Conservation (phyloP, 1,140 invertebrate species). For the Wiebesia pumilae region DNA sequence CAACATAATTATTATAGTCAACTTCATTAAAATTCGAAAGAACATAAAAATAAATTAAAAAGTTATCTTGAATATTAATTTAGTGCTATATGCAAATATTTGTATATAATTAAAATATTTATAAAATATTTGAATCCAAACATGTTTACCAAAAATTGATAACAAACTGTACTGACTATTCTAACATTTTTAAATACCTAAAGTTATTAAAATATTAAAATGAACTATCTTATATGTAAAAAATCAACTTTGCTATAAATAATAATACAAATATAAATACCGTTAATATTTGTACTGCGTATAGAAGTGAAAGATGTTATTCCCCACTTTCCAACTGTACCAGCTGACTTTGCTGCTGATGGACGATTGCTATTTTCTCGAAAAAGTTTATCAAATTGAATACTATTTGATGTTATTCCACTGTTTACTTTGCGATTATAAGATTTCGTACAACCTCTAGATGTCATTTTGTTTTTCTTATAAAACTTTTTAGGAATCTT, state of each 20-base stretch:
- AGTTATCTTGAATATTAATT: too few relatives aligned
- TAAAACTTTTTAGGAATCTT: constrained; percentile 4
- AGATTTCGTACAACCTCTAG: constrained; percentile 78
- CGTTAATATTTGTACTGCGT: constrained; percentile 83
- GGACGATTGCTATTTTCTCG: constrained; percentile 92
- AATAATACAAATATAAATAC: constrained; percentile 68
- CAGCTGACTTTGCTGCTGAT: constrained; percentile 89
- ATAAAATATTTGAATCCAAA: too few relatives aligned
- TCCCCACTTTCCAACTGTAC: constrained; percentile 94
- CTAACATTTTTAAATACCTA: too few relatives aligned
- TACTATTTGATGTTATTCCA: constrained; percentile 76
- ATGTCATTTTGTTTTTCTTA: constrained; percentile 71
- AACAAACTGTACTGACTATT: too few relatives aligned
- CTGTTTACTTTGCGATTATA: constrained; percentile 74
- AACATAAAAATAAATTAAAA: too few relatives aligned
- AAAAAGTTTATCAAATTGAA: constrained; percentile 86
- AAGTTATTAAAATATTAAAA: too few relatives aligned
- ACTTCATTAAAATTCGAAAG: too few relatives aligned
- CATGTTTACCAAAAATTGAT: too few relatives aligned
- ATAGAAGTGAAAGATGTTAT: constrained; percentile 94
- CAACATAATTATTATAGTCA: too few relatives aligned
- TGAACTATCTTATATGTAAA: too few relatives aligned
- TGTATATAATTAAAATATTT: too few relatives aligned
- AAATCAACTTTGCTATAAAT: not conserved
- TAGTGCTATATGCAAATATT: too few relatives aligned